These are phyloP conservation scores for Pogonomyrmex barbatus DNA, from an alignment of 1,140 invertebrate genomes.

Conservation along the genomic window DNA sequence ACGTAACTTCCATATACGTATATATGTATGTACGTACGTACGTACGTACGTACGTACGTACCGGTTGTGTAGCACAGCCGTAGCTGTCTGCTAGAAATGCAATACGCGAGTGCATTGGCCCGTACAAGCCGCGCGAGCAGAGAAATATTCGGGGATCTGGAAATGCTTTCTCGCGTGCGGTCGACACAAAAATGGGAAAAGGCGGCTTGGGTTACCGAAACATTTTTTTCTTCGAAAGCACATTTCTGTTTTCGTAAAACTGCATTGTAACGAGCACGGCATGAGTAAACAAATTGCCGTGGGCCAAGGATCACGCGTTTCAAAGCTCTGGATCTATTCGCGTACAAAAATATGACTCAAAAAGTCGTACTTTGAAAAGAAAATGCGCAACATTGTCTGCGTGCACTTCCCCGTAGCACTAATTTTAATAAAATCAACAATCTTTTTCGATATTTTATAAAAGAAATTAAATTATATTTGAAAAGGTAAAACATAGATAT, in stretches of 20 bases:
- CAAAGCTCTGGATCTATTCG: not conserved
- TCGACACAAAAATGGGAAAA: slow-evolving; percentile 32
- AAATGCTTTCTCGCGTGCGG: slow-evolving; percentile 51
- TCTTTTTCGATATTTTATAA: slow-evolving; percentile 2
- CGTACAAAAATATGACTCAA: not conserved
- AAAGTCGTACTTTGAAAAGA: not conserved
- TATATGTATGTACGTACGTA: slow-evolving; percentile 35
- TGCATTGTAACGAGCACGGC: not conserved
- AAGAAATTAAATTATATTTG: not conserved
- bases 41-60: slow-evolving; percentile 36
- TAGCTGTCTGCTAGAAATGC: slow-evolving; percentile 53
- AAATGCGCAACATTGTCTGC: not conserved
- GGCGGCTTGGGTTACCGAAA: slow-evolving; percentile 12
- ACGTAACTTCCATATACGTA: slow-evolving; percentile 63
- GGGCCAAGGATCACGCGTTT: not conserved
- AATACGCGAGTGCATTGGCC: slow-evolving; percentile 54
- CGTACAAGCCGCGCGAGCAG: slow-evolving; percentile 15
- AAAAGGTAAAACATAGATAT: not conserved
- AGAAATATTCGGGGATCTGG: slow-evolving; percentile 58
- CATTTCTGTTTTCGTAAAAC: slow-evolving; percentile 19
- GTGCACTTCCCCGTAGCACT: not conserved
- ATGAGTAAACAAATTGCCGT: slow-evolving; percentile 11
- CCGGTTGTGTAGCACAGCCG: slow-evolving; percentile 33
- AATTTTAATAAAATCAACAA: not conserved
- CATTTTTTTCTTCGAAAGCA: not conserved